Percentiles rank a stretch among this genome's conserved stretches.
Conservation (phyloP, 2,113 vertebrate species). For the Myanophis thanlyinensis region DNA sequence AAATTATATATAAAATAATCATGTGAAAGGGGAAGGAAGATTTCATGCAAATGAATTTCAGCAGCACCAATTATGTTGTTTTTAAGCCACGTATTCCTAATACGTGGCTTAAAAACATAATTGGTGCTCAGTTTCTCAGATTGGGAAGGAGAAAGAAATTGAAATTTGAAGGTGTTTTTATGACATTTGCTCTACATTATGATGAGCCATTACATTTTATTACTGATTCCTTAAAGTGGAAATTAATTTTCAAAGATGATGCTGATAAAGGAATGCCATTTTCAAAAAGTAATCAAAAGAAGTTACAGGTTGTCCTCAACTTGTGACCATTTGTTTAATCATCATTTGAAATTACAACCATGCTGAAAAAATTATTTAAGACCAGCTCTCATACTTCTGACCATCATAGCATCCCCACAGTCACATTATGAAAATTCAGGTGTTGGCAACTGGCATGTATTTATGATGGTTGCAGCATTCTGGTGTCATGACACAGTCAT, state of each 20-base stretch:
- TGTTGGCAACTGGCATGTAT: too few relatives aligned
- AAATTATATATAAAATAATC: neutral
- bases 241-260: neutral
- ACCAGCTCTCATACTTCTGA: too few relatives aligned
- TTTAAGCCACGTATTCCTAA: too few relatives aligned
- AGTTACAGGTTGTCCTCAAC: neutral
- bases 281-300: fast-evolving
- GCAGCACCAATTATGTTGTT: too few relatives aligned
- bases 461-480: too few relatives aligned
- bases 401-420: too few relatives aligned
- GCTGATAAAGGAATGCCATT: neutral
- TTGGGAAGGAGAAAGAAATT: neutral
- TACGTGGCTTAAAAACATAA: neutral
- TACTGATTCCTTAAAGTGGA: neutral
- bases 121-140: neutral
- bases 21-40: neutral
- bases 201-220: neutral
- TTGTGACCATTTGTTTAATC: too few relatives aligned
- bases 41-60: neutral
- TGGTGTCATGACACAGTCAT: too few relatives aligned
- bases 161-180: neutral
- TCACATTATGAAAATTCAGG: too few relatives aligned
- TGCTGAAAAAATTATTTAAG: too few relatives aligned
- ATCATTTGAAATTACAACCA: too few relatives aligned
- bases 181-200: neutral